Base-by-base conservation (phyloP, 2,888 invertebrate genomes). In the Drosophila pseudotakahashii region DNA sequence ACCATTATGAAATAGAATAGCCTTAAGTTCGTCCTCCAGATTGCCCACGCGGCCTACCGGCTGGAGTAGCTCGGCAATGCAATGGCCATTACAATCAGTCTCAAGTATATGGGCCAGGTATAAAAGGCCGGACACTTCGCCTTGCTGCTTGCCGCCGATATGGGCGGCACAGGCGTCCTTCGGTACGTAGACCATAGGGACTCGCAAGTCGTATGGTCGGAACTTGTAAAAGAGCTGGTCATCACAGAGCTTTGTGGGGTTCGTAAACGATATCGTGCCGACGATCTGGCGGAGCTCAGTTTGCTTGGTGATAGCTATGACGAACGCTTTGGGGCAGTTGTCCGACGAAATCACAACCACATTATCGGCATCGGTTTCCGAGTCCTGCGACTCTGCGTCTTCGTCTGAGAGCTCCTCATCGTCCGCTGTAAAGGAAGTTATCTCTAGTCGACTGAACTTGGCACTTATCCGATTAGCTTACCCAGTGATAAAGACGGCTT, bases 121-220 rank as follows among this genome's bases (percentile, higher is more conserved):
- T 48, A 98, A 91, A 39, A 86, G 73, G 0, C 91, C 91, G 3
- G 85, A 72, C 1, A 94, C 94, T 14, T 90, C 89, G 0, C 85
- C 76, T 4, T 79, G 66, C 2, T 78, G 74, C n/a, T 78, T 63
- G 10, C 55, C 62, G 3, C 85, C 59, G 16, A 82, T 53, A 3
- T 84, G 76, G 6, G 75, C 64, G 84, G 95, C 95, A 92, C 96
- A 95, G 72, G 94, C 93, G 1, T 93, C 92, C 73, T 94, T 93
- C 13, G 95, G 94, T 74, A 98, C 94, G 84, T 94, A 94, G 37
- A 98, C 93, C 70, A 96, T 93, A 0, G 98, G 98, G 54, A 98
- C 91, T 69, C 97, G 94, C 76, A 94, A 93, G 90, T 98, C 98
- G 55, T 95, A 94, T 0, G 98, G 97, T 37, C 94, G 92, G 90